These are phyloP conservation scores for Camponotus vicinus DNA, from an alignment of 1,140 invertebrate species.

Conservation along the genomic window DNA sequence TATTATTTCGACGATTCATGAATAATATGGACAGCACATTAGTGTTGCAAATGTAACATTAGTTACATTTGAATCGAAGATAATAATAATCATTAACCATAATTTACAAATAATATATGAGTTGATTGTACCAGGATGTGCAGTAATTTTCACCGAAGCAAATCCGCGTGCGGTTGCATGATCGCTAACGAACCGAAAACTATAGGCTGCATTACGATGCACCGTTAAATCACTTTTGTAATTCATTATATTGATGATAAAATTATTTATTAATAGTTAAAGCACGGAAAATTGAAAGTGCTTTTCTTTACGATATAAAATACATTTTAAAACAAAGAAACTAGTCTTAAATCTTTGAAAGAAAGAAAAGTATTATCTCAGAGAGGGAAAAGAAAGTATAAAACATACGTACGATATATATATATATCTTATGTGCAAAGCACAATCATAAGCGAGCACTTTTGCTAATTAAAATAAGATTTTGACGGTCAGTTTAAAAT, in stretches of 20 bases:
- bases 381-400: too few relatives aligned
- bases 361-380: too few relatives aligned
- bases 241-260: not conserved
- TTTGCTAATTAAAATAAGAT: not conserved
- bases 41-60: conserved; percentile 63
- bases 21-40: conserved; percentile 54
- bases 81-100: conserved; percentile 62
- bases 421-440: not conserved
- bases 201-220: conserved; percentile 31
- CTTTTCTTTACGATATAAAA: not conserved
- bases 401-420: too few relatives aligned
- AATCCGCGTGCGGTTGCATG: conserved; percentile 33
- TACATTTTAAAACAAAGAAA: not conserved
- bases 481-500: not conserved
- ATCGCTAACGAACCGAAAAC: conserved; percentile 51
- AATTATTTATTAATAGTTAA: not conserved
- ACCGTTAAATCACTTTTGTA: conserved; percentile 49
- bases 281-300: not conserved
- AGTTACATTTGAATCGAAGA: conserved; percentile 59
- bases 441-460: not conserved
- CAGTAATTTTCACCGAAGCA: conserved; percentile 50
- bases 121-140: conserved; percentile 50
- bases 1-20: conserved; percentile 53
- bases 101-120: conserved; percentile 63
- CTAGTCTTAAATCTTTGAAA: not conserved